Evolutionary conservation across 1,140 invertebrate genomes (phyloP).

Genomic region (Aleiodes sp.): DNA sequence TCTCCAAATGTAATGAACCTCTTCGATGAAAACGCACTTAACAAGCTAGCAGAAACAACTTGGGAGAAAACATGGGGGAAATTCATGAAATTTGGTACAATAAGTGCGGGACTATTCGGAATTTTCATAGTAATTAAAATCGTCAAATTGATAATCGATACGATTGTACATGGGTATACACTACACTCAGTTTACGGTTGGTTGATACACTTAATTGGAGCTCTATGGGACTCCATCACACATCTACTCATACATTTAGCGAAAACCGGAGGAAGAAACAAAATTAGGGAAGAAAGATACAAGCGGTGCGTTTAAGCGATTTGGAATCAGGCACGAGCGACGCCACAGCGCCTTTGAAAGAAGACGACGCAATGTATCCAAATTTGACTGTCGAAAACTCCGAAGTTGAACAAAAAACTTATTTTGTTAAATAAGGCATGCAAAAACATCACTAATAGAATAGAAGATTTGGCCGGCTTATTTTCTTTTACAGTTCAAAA

Average conservation of each 20-base stretch:
- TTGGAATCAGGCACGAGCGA: no score
- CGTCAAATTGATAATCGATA: constrained; percentile 26
- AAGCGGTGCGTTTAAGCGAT: no score
- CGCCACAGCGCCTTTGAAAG: no score
- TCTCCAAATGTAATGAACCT: not conserved
- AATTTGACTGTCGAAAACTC: no score
- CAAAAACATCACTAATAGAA: no score
- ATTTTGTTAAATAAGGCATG: no score
- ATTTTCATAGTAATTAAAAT: constrained; percentile 18
- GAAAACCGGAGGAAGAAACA: no score
- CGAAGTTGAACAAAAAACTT: no score
- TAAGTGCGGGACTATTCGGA: constrained; percentile 20
- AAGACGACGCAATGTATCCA: no score
- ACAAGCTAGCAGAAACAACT: constrained; percentile 23
- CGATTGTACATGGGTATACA: constrained; percentile 29
- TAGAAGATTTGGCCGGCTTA: no score
- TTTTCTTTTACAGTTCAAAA: no score
- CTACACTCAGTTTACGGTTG: constrained; percentile 35
- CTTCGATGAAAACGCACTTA: constrained; percentile 11
- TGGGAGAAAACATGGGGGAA: constrained; percentile 32
- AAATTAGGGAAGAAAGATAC: no score
- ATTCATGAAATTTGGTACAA: constrained; percentile 27
- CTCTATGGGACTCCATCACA: constrained; percentile 4
- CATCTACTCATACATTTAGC: not conserved
- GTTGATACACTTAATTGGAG: constrained; percentile 17